Evolutionary conservation across 2,888 invertebrate species (phyloP).

Genomic region (Crossocerus cetratus): DNA sequence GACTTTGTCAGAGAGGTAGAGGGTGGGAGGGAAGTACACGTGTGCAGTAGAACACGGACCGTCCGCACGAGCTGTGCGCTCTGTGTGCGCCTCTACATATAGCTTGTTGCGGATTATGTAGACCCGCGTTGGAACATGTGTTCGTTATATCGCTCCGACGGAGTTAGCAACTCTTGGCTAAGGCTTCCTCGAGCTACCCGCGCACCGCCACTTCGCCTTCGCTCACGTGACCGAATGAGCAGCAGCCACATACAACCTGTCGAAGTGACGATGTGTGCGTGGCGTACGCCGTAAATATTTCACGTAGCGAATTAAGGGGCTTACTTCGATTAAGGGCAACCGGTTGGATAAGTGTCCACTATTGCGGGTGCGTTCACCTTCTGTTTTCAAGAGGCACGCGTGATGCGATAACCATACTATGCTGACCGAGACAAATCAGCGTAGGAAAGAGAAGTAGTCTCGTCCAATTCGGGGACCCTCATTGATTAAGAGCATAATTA

Average conservation of each 20-base stretch:
- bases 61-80: background rate
- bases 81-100: slow-evolving; percentile 50
- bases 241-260: slow-evolving; percentile 19
- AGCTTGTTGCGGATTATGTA: slow-evolving; percentile 72
- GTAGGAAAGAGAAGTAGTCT: too few species aligned
- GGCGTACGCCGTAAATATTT: slow-evolving; percentile 73
- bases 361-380: slow-evolving; percentile 46
- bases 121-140: slow-evolving; percentile 73
- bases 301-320: slow-evolving; percentile 73
- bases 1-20: slow-evolving; percentile 11
- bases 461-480: too few species aligned
- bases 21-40: slow-evolving; percentile 15
- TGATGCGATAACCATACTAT: background rate
- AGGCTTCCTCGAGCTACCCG: slow-evolving; percentile 63
- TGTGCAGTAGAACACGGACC: slow-evolving; percentile 20
- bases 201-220: slow-evolving; percentile 35
- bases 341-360: slow-evolving; percentile 45
- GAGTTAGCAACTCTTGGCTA: slow-evolving; percentile 72
- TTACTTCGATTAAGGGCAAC: slow-evolving; percentile 72
- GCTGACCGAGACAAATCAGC: too few species aligned
- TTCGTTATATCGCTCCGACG: slow-evolving; percentile 73
- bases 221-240: slow-evolving; percentile 14
- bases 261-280: slow-evolving; percentile 4
- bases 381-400: slow-evolving; percentile 41
- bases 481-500: too few species aligned